Base-by-base conservation (phyloP, 2,113 vertebrate species). In the Dipodomys spectabilis region DNA sequence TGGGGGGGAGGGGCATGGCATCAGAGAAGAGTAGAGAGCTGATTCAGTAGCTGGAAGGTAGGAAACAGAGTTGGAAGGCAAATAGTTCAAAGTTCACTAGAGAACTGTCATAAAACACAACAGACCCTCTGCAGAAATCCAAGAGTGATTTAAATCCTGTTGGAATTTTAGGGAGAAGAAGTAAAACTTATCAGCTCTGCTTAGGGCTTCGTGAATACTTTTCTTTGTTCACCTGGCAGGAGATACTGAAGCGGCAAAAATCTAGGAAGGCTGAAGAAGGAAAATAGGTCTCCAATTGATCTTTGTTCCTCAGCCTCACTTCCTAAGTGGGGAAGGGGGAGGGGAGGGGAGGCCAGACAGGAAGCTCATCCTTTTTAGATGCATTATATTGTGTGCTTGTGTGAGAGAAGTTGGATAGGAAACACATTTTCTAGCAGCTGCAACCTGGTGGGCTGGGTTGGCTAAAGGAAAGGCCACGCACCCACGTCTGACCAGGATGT, bases 61-160 rank as follows among this genome's bases (percentile, higher is more conserved):
- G 92, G 95, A 93, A 96, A 88, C 86, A 82, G 87, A 95, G 93
- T 94, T 83, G 71, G 96, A 95, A 94, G 94, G 91, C 71, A 82
- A 95, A 96, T 90, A 93, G 79, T 86, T 96, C 87, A 91, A 91
- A 97, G 84, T 84, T 82, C 95, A 85, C 93, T 68, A 30, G 96
- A 97, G 92, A 88, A 95, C n/a, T 25, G 64, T 62, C 93, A 93
- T 96, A 95, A 96, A 96, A 96, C 92, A 95, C 7, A 85, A 95
- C 7, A 85, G 78, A 68, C 60, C 39, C 64, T 85, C 57, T 71
- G 86, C 71, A 64, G 75, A 82, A 94, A 91, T 57, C 7, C 25
- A 74, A n/a, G 71, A 96, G 85, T 94, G 96, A 96, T 94, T 96
- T 92, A 95, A 93, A 88, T 44, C 88, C 92, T 86, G 67, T 86